Percentiles rank a stretch among this genome's conserved stretches.
Evolutionary conservation across 2,797 vertebrate species (phyloP).

Genomic region (Benthosema pterotum): DNA sequence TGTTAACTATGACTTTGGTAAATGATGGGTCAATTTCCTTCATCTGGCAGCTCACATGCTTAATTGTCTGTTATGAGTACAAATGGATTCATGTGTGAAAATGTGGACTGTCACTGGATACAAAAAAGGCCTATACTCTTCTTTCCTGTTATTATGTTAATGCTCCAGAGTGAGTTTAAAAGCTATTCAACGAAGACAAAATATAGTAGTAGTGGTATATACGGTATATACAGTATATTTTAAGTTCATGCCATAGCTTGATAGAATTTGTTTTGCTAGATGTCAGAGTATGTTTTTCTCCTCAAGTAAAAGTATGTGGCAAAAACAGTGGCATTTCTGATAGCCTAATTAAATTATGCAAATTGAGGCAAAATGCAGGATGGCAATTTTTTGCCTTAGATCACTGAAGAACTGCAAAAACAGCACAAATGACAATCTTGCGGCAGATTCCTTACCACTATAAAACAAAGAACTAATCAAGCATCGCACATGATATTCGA

Average conservation of each 20-base stretch:
- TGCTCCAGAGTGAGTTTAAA: slow-evolving; percentile 51
- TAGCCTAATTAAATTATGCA: slow-evolving; percentile 62
- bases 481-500: slow-evolving; percentile 24
- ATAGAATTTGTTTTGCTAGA: slow-evolving; percentile 38
- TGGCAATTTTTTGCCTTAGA: slow-evolving; percentile 48
- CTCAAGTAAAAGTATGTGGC: slow-evolving; percentile 45
- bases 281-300: slow-evolving; percentile 36
- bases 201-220: slow-evolving; percentile 34
- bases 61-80: slow-evolving; percentile 64
- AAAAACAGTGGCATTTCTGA: slow-evolving; percentile 39
- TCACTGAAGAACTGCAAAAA: slow-evolving; percentile 45
- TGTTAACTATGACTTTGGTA: slow-evolving; percentile 63
- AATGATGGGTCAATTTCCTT: slow-evolving; percentile 64
- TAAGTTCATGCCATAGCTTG: slow-evolving; percentile 53
- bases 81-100: slow-evolving; percentile 61
- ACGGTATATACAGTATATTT: no score
- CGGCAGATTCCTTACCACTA: slow-evolving; percentile 23
- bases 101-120: slow-evolving; percentile 24
- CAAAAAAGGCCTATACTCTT: slow-evolving; percentile 18
- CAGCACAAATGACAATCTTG: slow-evolving; percentile 44
- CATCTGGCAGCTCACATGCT: slow-evolving; percentile 60
- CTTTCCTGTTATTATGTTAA: slow-evolving; percentile 40
- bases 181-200: slow-evolving; percentile 42
- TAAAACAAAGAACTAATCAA: slow-evolving; percentile 54
- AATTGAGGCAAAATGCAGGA: slow-evolving; percentile 49